A percentile compares a stretch with the other conserved stretches of the same genome.
phyloP scores from a whole-genome alignment of 2,113 vertebrate genomes.

The Indicator maculatus region DNA sequence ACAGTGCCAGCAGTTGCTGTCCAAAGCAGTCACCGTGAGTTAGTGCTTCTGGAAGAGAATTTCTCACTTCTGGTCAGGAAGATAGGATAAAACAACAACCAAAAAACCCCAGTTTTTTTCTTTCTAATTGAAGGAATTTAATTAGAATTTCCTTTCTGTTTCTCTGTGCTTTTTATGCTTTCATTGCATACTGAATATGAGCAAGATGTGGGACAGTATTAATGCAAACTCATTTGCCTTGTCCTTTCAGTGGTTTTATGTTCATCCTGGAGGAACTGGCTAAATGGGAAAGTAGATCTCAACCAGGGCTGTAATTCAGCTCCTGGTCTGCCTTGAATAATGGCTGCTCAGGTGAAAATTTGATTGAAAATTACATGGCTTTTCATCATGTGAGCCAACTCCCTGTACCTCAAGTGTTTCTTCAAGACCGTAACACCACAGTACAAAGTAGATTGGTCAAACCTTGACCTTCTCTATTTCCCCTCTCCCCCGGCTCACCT shows the following conservation, averaged over 20 bases:
- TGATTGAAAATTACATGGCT: background rate
- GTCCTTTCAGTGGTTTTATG: background rate
- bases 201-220: background rate
- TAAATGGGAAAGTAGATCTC: background rate
- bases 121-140: background rate
- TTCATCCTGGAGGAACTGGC: background rate
- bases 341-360: background rate
- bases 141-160: background rate
- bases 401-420: background rate
- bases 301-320: background rate
- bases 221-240: background rate
- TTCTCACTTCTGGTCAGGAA: constrained; percentile 7
- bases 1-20: constrained; percentile 5
- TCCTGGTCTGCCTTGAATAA: background rate
- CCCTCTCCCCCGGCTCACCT: background rate
- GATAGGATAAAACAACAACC: background rate
- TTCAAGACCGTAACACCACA: background rate
- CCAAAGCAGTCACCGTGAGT: constrained; percentile 34
- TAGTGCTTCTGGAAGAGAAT: constrained; percentile 43
- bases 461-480: background rate
- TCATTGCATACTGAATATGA: background rate
- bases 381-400: background rate
- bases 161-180: background rate
- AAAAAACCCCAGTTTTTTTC: background rate
- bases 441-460: background rate